phyloP scores from a whole-genome alignment of 2,113 vertebrate species.

The Sinocyclocheilus maitianheensis region DNA sequence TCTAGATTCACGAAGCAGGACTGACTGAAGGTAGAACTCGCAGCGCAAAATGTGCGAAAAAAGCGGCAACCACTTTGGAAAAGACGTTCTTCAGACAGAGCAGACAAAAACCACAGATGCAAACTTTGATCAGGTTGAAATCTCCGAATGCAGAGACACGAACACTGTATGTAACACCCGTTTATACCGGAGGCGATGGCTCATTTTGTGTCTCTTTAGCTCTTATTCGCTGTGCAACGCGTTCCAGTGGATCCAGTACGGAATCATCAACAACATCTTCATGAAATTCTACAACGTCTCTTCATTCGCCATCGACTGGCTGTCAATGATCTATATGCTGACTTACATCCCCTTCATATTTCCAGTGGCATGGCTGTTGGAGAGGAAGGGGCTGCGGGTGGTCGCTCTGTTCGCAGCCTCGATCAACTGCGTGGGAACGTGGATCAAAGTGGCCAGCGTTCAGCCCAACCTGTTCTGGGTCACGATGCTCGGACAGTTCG shows the following conservation, averaged over 20 bases:
- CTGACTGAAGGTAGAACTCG: background rate
- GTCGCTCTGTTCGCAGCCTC: slow-evolving; percentile 82
- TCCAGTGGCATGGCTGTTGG: slow-evolving; percentile 90
- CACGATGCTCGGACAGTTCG: slow-evolving; percentile 83
- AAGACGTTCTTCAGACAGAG: background rate
- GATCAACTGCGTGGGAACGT: slow-evolving; percentile 88
- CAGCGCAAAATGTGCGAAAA: background rate
- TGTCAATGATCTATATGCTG: slow-evolving; percentile 94
- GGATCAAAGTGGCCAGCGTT: slow-evolving; percentile 90
- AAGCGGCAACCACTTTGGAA: background rate
- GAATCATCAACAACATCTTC: slow-evolving; percentile 89
- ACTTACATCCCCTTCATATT: slow-evolving; percentile 90
- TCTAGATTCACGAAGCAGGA: background rate
- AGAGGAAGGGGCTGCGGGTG: slow-evolving; percentile 84
- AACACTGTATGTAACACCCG: slow-evolving; percentile 55
- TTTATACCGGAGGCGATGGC: slow-evolving; percentile 83
- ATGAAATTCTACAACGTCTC: slow-evolving; percentile 82
- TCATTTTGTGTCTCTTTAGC: slow-evolving; percentile 85
- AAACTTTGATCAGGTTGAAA: background rate
- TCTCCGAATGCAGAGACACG: background rate
- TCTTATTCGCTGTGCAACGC: slow-evolving; percentile 89
- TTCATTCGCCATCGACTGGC: slow-evolving; percentile 87
- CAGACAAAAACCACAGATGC: slow-evolving; percentile 17
- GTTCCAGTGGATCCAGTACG: slow-evolving; percentile 95
- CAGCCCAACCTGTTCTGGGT: slow-evolving; percentile 81